Percentiles rank a stretch among this genome's conserved stretches.
phyloP scores from a whole-genome alignment of 2,113 vertebrate species.

The Barnardius zonarius region DNA sequence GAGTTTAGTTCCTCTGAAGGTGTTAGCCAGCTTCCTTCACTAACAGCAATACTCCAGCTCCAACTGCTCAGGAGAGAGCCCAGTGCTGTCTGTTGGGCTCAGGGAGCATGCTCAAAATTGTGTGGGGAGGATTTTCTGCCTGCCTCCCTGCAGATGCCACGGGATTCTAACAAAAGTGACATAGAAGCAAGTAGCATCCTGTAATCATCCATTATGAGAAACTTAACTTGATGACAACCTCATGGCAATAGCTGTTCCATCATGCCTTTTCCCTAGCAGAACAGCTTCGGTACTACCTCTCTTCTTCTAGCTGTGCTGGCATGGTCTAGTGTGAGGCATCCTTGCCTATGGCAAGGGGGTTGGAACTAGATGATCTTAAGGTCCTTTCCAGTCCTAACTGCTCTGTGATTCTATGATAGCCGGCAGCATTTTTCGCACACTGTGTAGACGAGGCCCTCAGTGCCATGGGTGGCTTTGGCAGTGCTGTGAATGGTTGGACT shows the following conservation, averaged over 20 bases:
- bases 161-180: background rate
- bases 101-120: fast-evolving
- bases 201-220: background rate
- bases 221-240: background rate
- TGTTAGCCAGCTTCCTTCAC: background rate
- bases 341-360: no score
- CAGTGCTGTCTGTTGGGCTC: background rate
- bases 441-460: no score
- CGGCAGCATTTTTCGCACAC: background rate
- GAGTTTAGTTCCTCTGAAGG: background rate
- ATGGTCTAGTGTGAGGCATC: no score
- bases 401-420: background rate
- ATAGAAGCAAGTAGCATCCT: background rate
- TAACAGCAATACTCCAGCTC: background rate
- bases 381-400: no score
- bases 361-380: no score
- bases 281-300: background rate
- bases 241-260: background rate
- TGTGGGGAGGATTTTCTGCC: background rate
- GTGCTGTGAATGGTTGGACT: no score
- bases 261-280: background rate
- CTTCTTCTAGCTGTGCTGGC: background rate
- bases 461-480: no score
- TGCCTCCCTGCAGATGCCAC: background rate
- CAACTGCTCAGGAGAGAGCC: fast-evolving